Evolutionary conservation across 1,140 invertebrate species (phyloP).

Genomic region (Drosophila littoralis): DNA sequence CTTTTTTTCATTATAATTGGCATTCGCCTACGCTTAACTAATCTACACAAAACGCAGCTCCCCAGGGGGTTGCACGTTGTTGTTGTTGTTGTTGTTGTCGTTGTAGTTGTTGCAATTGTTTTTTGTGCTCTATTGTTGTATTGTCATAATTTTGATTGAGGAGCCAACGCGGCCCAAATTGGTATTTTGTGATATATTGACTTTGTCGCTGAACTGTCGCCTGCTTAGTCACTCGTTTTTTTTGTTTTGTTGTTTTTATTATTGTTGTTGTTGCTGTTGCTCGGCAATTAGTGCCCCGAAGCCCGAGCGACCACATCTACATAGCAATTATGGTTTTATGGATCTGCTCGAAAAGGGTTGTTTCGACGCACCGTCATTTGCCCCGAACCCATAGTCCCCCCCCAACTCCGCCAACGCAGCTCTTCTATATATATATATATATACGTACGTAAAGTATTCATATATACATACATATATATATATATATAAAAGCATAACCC

Average conservation of each 20-base stretch:
- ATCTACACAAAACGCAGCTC: constrained; percentile 78
- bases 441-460: background rate
- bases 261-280: constrained; percentile 19
- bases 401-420: background rate
- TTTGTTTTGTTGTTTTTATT: background rate
- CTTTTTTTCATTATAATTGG: constrained; percentile 80
- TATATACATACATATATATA: constrained; percentile 5
- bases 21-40: constrained; percentile 71
- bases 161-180: constrained; percentile 69
- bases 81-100: constrained; percentile 26
- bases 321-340: constrained; percentile 73
- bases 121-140: constrained; percentile 43
- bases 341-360: constrained; percentile 62
- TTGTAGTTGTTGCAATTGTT: constrained; percentile 28
- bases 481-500: no score
- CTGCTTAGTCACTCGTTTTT: constrained; percentile 73
- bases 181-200: constrained; percentile 83
- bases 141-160: constrained; percentile 84
- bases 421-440: background rate
- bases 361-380: constrained; percentile 64
- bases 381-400: background rate
- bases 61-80: constrained; percentile 47
- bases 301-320: constrained; percentile 54
- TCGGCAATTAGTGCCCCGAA: constrained; percentile 61
- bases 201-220: constrained; percentile 67